Percentiles rank a stretch among this genome's conserved stretches.
Evolutionary conservation across 2,797 vertebrate genomes (phyloP).

Genomic region (Acropternis orthonyx): DNA sequence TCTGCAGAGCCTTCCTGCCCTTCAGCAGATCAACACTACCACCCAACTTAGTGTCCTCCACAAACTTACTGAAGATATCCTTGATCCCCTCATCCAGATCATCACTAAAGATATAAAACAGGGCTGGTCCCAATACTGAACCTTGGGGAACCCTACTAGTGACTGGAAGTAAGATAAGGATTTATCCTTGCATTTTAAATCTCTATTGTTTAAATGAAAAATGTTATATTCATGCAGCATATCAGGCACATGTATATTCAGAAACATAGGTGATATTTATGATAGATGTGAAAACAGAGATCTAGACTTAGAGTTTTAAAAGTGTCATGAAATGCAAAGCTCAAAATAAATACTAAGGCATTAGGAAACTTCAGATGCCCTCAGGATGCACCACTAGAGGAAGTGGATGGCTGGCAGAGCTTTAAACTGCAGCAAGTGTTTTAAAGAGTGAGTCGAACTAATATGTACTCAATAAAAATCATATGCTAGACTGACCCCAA

Average conservation of each 20-base stretch:
- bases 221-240: neutral
- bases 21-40: neutral
- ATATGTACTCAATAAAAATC: neutral
- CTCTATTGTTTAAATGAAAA: neutral
- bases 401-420: neutral
- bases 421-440: neutral
- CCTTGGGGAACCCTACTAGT: neutral
- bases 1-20: neutral
- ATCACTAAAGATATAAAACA: neutral
- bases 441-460: neutral
- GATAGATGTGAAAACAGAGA: neutral
- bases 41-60: no score
- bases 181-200: neutral
- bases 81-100: rapidly evolving
- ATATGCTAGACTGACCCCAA: neutral
- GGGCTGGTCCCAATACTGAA: neutral
- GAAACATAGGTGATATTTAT: neutral
- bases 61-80: neutral
- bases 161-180: neutral
- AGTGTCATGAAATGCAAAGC: neutral
- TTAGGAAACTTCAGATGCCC: neutral
- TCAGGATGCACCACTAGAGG: neutral
- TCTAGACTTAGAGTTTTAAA: neutral
- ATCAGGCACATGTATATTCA: neutral
- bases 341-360: neutral